Percentiles rank a stretch among this genome's conserved stretches.
Conservation (phyloP, 2,113 vertebrate genomes). For the Camelus dromedarius region DNA sequence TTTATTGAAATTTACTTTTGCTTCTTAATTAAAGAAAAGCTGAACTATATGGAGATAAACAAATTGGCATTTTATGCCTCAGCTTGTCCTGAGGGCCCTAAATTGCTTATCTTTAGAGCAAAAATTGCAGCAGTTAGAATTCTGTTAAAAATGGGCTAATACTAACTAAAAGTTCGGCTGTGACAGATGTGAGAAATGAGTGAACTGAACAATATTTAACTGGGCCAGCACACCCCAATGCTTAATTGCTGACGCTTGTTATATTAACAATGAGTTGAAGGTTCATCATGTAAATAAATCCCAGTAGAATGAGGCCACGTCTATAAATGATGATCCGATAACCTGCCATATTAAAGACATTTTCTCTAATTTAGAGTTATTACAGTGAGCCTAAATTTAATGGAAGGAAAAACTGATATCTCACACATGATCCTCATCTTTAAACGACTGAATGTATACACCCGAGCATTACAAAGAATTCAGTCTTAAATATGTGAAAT, state of each 20-base stretch:
- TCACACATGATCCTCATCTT: not conserved
- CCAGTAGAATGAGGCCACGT: constrained; percentile 27
- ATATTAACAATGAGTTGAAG: constrained; percentile 37
- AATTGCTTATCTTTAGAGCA: constrained; percentile 70
- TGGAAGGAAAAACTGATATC: constrained; percentile 41
- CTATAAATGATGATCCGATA: constrained; percentile 62
- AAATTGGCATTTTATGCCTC: constrained; percentile 69
- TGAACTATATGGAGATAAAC: constrained; percentile 59
- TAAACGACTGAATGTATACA: not conserved
- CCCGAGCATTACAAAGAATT: not conserved
- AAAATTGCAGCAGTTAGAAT: constrained; percentile 70
- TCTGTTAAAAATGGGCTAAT: constrained; percentile 71
- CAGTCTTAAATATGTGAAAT: not conserved
- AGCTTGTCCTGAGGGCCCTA: constrained; percentile 55
- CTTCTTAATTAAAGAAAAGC: constrained; percentile 75
- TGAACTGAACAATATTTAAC: constrained; percentile 52
- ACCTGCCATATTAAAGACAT: constrained; percentile 49
- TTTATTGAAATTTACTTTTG: constrained; percentile 71
- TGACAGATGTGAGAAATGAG: constrained; percentile 51
- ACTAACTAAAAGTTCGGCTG: constrained; percentile 60
- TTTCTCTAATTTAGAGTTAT: constrained; percentile 33
- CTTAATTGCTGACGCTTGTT: constrained; percentile 65
- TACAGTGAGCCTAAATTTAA: constrained; percentile 1
- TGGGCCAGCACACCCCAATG: constrained; percentile 32
- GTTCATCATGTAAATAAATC: constrained; percentile 67